phyloP scores from a whole-genome alignment of 2,797 vertebrate genomes.

The Synanceia verrucosa region DNA sequence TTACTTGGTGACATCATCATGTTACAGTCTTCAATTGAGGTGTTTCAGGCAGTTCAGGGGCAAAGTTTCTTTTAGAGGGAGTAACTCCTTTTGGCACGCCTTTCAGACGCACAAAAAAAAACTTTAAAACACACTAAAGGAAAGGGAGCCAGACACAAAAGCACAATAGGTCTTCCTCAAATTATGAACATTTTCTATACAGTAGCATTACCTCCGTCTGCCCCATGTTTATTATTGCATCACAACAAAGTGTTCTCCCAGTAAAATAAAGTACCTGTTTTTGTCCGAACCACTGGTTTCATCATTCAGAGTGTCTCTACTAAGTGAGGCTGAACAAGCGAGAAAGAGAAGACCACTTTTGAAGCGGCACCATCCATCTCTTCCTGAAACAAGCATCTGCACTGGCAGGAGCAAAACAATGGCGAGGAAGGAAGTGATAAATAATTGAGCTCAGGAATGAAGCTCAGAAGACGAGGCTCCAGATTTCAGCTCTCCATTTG shows the following conservation, averaged over 20 bases:
- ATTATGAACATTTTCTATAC: constrained; percentile 1
- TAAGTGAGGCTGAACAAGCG: constrained; percentile 15
- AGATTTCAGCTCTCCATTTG: constrained; percentile 6
- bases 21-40: too few species aligned
- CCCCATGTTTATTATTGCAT: neutral
- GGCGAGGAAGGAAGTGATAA: constrained; percentile 20
- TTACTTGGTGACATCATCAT: too few species aligned
- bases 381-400: constrained; percentile 40
- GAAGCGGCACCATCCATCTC: constrained; percentile 37
- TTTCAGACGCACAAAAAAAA: neutral
- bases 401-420: constrained; percentile 41
- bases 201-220: neutral
- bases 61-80: too few species aligned
- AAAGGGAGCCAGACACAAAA: neutral
- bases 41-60: too few species aligned
- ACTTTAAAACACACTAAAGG: neutral
- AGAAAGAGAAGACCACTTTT: constrained; percentile 14
- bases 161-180: constrained; percentile 2
- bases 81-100: neutral
- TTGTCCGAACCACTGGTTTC: constrained; percentile 12
- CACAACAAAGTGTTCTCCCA: neutral
- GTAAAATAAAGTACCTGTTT: neutral
- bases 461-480: constrained; percentile 8
- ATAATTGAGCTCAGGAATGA: constrained; percentile 47
- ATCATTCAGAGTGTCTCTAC: constrained; percentile 24